phyloP scores from a whole-genome alignment of 2,113 vertebrate species.

The Gopherus evgoodei region DNA sequence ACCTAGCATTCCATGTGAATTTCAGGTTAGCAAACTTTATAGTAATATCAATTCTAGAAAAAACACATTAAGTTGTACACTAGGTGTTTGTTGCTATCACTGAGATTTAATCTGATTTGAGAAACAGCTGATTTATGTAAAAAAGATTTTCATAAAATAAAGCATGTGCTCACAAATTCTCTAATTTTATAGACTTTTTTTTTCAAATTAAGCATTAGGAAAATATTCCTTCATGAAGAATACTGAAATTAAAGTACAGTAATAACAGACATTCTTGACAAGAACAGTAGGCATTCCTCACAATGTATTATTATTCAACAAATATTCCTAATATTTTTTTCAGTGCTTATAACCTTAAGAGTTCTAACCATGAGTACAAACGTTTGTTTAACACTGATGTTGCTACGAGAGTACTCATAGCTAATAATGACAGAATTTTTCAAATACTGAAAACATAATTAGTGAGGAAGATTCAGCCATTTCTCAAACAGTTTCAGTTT shows the following conservation, averaged over 20 bases:
- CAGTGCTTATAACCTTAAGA: background rate
- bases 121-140: background rate
- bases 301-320: background rate
- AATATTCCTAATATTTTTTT: slow-evolving; percentile 20
- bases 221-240: slow-evolving; percentile 2
- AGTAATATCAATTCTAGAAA: background rate
- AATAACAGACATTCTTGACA: slow-evolving; percentile 15
- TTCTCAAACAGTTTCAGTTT: background rate
- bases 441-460: background rate
- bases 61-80: background rate
- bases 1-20: background rate
- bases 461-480: background rate
- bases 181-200: background rate
- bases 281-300: background rate
- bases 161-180: background rate
- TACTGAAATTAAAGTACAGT: slow-evolving; percentile 31
- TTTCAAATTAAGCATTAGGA: background rate
- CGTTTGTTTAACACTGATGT: background rate
- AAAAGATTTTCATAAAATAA: background rate
- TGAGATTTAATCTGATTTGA: background rate
- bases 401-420: background rate
- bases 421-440: background rate
- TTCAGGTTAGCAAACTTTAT: background rate
- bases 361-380: slow-evolving; percentile 33
- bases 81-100: background rate